A percentile compares a stretch with the other conserved stretches of the same genome.
Conservation (phyloP, 2,888 invertebrate genomes). For the Philopedon plagiatum region DNA sequence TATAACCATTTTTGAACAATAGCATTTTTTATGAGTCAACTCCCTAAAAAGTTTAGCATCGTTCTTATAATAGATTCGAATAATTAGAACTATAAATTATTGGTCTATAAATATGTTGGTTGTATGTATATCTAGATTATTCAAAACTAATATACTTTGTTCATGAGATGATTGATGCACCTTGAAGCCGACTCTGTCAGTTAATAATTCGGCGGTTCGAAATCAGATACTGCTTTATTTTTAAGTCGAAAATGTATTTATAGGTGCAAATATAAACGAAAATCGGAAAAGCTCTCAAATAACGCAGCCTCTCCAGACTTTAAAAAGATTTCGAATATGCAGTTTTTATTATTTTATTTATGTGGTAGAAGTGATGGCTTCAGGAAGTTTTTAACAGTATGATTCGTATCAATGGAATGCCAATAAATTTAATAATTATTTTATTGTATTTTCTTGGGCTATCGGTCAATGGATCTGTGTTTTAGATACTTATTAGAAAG, state of each 20-base stretch:
- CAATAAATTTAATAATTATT: conserved; percentile 15
- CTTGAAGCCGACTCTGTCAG: background rate
- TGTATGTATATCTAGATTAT: no score
- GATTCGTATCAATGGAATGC: no score
- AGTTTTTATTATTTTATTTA: background rate
- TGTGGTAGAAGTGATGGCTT: background rate
- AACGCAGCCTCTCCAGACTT: conserved; percentile 8
- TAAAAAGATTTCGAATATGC: background rate
- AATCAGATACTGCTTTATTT: conserved; percentile 36
- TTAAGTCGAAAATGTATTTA: conserved; percentile 39
- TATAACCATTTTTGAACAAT: no score
- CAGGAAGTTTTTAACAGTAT: no score
- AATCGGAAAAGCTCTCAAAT: conserved; percentile 34
- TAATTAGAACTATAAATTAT: no score
- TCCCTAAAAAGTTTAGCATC: no score
- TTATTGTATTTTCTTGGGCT: no score
- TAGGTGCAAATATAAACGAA: conserved; percentile 42
- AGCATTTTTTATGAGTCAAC: no score
- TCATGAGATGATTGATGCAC: background rate
- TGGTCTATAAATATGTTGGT: no score
- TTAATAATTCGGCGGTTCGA: conserved; percentile 10
- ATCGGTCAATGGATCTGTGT: no score
- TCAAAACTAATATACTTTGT: background rate
- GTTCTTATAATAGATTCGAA: no score
- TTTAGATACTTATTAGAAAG: no score